These are phyloP conservation scores for Notothenia rossii DNA, from an alignment of 2,113 vertebrate species.

Conservation along the genomic window DNA sequence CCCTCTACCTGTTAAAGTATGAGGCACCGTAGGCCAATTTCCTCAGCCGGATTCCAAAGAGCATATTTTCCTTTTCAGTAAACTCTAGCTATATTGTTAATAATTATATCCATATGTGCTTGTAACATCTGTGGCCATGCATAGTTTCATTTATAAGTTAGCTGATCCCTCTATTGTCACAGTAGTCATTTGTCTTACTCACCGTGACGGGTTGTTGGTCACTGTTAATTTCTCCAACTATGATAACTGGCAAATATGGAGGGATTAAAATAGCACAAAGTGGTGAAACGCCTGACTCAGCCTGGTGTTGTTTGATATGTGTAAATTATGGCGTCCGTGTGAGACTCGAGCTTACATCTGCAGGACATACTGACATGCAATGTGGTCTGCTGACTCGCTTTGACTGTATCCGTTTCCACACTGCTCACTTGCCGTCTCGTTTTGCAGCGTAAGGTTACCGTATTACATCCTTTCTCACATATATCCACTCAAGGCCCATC, in stretches of 20 bases:
- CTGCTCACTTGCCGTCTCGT: conserved; percentile 35
- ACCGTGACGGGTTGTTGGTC: conserved; percentile 54
- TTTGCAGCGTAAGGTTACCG: conserved; percentile 39
- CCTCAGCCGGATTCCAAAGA: conserved; percentile 3
- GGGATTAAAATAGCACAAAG: conserved; percentile 40
- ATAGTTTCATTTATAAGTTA: conserved; percentile 65
- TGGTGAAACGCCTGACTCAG: conserved; percentile 31
- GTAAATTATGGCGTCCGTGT: conserved; percentile 42
- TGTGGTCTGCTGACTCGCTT: conserved; percentile 46
- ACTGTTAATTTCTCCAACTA: conserved; percentile 57
- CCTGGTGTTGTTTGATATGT: conserved; percentile 46
- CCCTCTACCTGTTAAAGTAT: conserved; percentile 5
- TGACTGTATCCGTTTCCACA: conserved; percentile 38
- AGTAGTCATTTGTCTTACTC: conserved; percentile 54
- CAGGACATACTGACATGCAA: conserved; percentile 64
- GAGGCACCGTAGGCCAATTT: not conserved
- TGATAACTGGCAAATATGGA: conserved; percentile 58
- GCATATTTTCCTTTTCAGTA: conserved; percentile 30
- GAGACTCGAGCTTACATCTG: conserved; percentile 63
- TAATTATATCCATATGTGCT: conserved; percentile 70
- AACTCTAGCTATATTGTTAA: conserved; percentile 53
- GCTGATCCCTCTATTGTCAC: conserved; percentile 51
- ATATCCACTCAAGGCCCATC: conserved; percentile 60
- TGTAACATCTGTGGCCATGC: conserved; percentile 50
- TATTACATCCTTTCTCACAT: conserved; percentile 57